These are phyloP conservation scores for Panthera tigris DNA, from an alignment of 2,113 vertebrate species.

Conservation along the genomic window DNA sequence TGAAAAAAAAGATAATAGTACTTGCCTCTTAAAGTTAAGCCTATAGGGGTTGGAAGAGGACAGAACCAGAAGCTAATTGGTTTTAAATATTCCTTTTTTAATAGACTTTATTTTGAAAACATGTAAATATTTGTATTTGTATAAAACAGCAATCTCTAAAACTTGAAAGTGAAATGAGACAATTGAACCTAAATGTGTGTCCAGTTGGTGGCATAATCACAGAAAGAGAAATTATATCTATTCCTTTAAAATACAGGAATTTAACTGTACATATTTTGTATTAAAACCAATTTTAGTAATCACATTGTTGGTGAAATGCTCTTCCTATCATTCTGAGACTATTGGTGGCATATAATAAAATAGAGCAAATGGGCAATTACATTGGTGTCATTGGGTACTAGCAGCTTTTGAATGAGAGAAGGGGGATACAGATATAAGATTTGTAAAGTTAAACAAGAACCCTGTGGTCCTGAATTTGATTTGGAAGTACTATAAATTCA, in stretches of 20 bases:
- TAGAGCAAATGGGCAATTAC: not conserved
- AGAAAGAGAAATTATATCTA: not conserved
- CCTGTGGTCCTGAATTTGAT: not conserved
- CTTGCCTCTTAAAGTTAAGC: not conserved
- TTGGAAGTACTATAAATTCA: constrained; percentile 4
- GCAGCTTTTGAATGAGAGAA: not conserved
- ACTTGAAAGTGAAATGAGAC: not conserved
- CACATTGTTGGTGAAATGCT: not conserved
- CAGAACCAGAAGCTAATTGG: not conserved
- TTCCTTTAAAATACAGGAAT: not conserved
- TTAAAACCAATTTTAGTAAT: not conserved
- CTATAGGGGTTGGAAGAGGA: too few species aligned
- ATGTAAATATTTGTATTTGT: not conserved
- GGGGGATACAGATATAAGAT: not conserved
- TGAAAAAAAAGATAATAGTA: not conserved
- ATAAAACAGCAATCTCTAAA: not conserved
- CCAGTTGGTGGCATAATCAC: not conserved
- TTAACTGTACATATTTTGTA: not conserved
- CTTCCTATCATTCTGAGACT: not conserved
- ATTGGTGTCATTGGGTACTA: not conserved
- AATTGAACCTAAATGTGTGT: not conserved
- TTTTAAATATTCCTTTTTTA: not conserved
- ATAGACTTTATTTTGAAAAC: constrained; percentile 1
- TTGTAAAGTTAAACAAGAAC: not conserved
- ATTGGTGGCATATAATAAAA: not conserved